phyloP scores from a whole-genome alignment of 1,140 invertebrate genomes.

The Drusus annulatus region DNA sequence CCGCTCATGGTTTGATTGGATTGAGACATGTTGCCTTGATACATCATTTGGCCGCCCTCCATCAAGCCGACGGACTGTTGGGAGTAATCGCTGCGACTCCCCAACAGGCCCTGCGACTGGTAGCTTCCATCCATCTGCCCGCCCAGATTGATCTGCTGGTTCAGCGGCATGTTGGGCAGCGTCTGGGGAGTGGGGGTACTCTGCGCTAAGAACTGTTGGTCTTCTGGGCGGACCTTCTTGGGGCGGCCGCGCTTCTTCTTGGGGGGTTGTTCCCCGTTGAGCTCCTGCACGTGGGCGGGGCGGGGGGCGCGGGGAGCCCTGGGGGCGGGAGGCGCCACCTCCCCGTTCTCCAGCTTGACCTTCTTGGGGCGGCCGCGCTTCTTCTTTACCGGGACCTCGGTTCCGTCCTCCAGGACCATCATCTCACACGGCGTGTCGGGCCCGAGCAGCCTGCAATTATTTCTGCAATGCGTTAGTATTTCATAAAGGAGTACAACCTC shows the following conservation, averaged over 20 bases:
- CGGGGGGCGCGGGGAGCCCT: conserved; percentile 72
- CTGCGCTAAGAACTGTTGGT: conserved; percentile 68
- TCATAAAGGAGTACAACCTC: neutral
- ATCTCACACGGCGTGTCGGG: conserved; percentile 67
- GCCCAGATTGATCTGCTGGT: neutral
- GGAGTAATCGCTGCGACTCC: conserved; percentile 48
- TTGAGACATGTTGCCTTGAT: conserved; percentile 45
- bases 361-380: conserved; percentile 91
- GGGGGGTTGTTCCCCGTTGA: conserved; percentile 72
- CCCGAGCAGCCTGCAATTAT: conserved; percentile 68
- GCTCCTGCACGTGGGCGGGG: conserved; percentile 59
- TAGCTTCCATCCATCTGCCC: conserved; percentile 5
- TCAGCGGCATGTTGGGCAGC: conserved; percentile 40
- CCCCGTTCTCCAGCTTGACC: conserved; percentile 81
- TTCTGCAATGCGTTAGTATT: conserved; percentile 49
- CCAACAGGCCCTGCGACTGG: conserved; percentile 38
- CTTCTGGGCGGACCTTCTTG: conserved; percentile 83
- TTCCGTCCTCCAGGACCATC: conserved; percentile 73
- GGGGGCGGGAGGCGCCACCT: conserved; percentile 73
- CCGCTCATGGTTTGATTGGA: conserved; percentile 21
- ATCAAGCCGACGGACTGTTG: conserved; percentile 31
- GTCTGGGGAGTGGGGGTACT: conserved; percentile 50
- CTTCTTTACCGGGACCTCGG: conserved; percentile 84
- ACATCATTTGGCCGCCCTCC: conserved; percentile 47
- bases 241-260: conserved; percentile 89